phyloP scores from a whole-genome alignment of 1,140 invertebrate genomes.

The Cryptotermes secundus region DNA sequence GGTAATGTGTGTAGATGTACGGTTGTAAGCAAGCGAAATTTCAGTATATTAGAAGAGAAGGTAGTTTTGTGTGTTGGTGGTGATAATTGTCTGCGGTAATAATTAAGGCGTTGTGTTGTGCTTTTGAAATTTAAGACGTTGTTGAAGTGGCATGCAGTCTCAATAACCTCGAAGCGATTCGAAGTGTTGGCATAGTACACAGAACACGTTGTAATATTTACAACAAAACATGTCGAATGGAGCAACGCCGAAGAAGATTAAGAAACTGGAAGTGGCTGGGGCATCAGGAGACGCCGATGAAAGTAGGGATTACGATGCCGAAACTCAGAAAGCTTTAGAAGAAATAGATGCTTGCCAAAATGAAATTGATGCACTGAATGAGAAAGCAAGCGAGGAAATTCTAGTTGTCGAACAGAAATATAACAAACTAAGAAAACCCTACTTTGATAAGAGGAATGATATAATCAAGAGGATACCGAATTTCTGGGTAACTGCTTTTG shows the following conservation, averaged over 20 bases:
- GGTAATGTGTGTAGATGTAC: neutral
- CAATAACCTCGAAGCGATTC: neutral
- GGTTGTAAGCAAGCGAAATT: neutral
- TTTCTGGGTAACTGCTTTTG: slow-evolving; percentile 90
- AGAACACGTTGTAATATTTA: slow-evolving; percentile 23
- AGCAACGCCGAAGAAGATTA: slow-evolving; percentile 44
- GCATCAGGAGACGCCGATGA: slow-evolving; percentile 31
- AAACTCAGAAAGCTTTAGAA: slow-evolving; percentile 71
- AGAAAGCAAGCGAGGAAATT: slow-evolving; percentile 87
- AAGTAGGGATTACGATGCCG: slow-evolving; percentile 58
- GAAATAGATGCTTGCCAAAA: slow-evolving; percentile 79
- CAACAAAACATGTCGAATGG: slow-evolving; percentile 36
- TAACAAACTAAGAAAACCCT: slow-evolving; percentile 82
- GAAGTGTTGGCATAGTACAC: neutral
- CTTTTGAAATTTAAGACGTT: neutral
- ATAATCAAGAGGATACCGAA: slow-evolving; percentile 85
- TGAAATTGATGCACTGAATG: slow-evolving; percentile 78
- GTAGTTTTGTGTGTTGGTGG: neutral
- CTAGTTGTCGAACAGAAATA: slow-evolving; percentile 90
- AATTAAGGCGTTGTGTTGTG: neutral
- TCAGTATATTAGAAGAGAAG: neutral
- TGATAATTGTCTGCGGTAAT: neutral
- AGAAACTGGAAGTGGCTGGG: slow-evolving; percentile 42
- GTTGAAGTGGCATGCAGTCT: neutral
- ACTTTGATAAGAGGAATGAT: slow-evolving; percentile 80